These are phyloP conservation scores for Harpalus rubripes DNA, from an alignment of 2,888 invertebrate species.

Conservation along the genomic window DNA sequence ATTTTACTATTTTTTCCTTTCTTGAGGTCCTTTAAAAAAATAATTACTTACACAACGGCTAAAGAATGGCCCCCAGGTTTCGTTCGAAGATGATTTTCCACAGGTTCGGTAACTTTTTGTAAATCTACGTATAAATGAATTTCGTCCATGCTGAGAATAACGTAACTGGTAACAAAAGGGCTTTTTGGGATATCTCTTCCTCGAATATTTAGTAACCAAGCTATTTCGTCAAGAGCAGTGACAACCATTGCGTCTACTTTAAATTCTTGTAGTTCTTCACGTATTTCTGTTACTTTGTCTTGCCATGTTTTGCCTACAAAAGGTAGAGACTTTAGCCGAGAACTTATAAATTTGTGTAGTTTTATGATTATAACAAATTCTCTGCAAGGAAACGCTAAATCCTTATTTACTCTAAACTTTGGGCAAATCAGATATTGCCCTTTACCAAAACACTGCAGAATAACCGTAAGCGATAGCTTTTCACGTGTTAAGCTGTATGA, in stretches of 20 bases:
- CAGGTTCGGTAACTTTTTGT: conserved; percentile 79
- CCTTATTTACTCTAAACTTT: no score
- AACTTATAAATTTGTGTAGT: no score
- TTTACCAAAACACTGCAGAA: no score
- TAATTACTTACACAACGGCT: conserved; percentile 81
- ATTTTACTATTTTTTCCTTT: no score
- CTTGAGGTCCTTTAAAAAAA: no score
- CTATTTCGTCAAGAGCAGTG: conserved; percentile 92
- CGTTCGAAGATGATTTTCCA: conserved; percentile 77
- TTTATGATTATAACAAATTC: no score
- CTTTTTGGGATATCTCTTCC: conserved; percentile 90
- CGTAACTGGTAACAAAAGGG: conserved; percentile 89
- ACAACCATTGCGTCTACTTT: conserved; percentile 89
- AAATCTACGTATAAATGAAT: conserved; percentile 86
- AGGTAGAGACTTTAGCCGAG: no score
- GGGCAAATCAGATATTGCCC: no score
- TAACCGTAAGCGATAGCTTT: no score
- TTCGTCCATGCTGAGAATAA: conserved; percentile 83
- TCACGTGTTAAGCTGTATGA: no score
- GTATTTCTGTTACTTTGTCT: conserved; percentile 85
- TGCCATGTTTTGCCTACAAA: conserved; percentile 84
- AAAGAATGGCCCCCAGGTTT: conserved; percentile 82
- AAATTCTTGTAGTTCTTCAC: conserved; percentile 81
- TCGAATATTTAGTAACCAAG: conserved; percentile 93
- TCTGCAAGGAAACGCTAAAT: no score